Base-by-base conservation (phyloP, 2,888 invertebrate genomes). In the Lasioglossum figueresi region DNA sequence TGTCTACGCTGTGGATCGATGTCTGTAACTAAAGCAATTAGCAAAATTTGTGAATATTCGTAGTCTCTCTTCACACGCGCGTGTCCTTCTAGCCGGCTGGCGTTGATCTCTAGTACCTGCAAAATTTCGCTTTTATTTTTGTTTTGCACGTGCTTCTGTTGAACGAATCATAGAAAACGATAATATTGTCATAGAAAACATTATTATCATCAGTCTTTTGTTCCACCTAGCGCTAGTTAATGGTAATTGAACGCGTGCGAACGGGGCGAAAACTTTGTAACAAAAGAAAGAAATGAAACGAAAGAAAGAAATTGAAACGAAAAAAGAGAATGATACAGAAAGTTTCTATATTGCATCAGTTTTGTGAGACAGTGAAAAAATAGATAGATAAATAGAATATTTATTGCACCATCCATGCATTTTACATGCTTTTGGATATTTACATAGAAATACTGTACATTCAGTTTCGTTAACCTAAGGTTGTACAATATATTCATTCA, bases 401-500 rank as follows among this genome's bases (percentile, higher is more conserved):
- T 70, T 70, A 70, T 70, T 70, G 70, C 70, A 70, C 70, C 37
- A 70, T 70, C 70, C 70, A 40, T 70, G 70, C 70, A 70, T 70
- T 70, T 70, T 70, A 70, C 70, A 70, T 70, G 70, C 70, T 40
- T 70, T 40, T 40, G 70, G 70, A 70, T 70, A 70, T 70, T 70
- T 70, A 70, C 40, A 70, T 40, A 70, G 70, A 70, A 70, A 37
- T 70, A 70, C 70, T 70, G 70, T 70, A 70, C 70, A 70, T 70
- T 70, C 70, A 70, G 70, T 70, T 70, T 40, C 70, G 37, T n/a
- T 70, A 70, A 45, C 56, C 74, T 40, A 75, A 75, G 31, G 37
- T 59, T 71, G 66, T 82, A 79, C 79, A 82, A 74, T 70, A 70
- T 40, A 40, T 70, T 40, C 68, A 68, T 68, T 68, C 68, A 72